Evolutionary conservation across 2,797 vertebrate genomes (phyloP), one percentile per base, ranked within the genome.

Genomic region (Acropternis orthonyx): DNA sequence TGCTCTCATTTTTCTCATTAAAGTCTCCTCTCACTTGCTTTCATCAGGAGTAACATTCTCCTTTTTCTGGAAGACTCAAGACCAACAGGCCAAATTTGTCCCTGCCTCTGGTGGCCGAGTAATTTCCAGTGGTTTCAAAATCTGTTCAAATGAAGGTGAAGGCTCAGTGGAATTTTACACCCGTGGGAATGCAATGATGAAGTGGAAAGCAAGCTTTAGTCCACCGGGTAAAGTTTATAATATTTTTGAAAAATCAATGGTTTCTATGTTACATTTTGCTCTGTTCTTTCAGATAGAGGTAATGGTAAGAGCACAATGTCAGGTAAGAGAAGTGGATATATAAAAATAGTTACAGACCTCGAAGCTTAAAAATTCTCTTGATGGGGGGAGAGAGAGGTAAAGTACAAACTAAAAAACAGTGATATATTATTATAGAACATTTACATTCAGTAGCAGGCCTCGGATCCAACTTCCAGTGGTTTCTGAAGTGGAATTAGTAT

Each of bases 11-110:
- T 63, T 36, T 36, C 24, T 44, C 6, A 36, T 51, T 15, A 14
- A 22, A 56, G 20, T 26, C 41, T 68, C 34, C 59, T 79, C 37
- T 93, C 14, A 4, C n/a, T 88, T 94, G 34, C 37, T 76, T 77
- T 67, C 26, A 9, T 10, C 84, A 99, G 99, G 99, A 36, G 99
- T 99, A 54, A 99, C 99, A 0, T 99, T 99, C 93, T 99, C 99
- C 15, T 99, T 99, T 92, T 99, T 99, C 98, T 99, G 99, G 99
- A 99, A 99, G 97, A 99, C 98, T 63, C 98, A 98, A 4, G 78
- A 92, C 18, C 97, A 97, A 26, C 6, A 96, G 55, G 81, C 90
- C 5, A 96, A 97, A 5, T 41, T 92, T 10, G 91, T 96, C 91
- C 98, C 48, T 46, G 97, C 98, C 3, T 99, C 98, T 9, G 99